phyloP scores from a whole-genome alignment of 2,888 invertebrate species.

The Drosophila imparisetae region DNA sequence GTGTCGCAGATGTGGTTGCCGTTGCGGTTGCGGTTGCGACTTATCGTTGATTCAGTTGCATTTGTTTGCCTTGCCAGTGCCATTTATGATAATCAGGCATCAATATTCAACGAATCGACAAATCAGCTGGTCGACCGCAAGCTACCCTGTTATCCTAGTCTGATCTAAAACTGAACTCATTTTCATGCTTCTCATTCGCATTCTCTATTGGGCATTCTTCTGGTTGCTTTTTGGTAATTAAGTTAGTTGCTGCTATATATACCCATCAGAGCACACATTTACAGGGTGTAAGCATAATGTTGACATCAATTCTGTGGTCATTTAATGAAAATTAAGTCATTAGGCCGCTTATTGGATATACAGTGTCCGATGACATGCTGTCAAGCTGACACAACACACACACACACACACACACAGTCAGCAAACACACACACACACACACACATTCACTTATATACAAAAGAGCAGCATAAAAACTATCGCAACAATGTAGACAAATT shows the following conservation, averaged over 20 bases:
- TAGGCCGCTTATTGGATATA: conserved; percentile 40
- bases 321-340: conserved; percentile 69
- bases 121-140: not conserved
- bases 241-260: not conserved
- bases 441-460: conserved; percentile 7
- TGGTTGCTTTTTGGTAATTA: not conserved
- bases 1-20: conserved; percentile 11
- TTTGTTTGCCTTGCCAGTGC: conserved; percentile 20
- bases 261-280: not conserved
- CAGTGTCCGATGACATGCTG: conserved; percentile 30
- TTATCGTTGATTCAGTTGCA: conserved; percentile 38
- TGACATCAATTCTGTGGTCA: conserved; percentile 63
- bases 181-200: not conserved
- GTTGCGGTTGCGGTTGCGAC: conserved; percentile 39
- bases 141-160: conserved; percentile 6
- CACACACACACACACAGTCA: conserved; percentile 1
- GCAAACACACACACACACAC: conserved; percentile 7
- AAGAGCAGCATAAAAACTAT: conserved; percentile 52
- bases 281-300: conserved; percentile 49
- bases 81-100: conserved; percentile 33
- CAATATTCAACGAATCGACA: not conserved
- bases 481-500: conserved; percentile 53
- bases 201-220: not conserved
- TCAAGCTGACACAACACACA: conserved; percentile 26
- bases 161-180: not conserved